A percentile compares a stretch with the other conserved stretches of the same genome.
Evolutionary conservation across 2,113 vertebrate genomes (phyloP).

Genomic region (Ceuthmochares aereus): DNA sequence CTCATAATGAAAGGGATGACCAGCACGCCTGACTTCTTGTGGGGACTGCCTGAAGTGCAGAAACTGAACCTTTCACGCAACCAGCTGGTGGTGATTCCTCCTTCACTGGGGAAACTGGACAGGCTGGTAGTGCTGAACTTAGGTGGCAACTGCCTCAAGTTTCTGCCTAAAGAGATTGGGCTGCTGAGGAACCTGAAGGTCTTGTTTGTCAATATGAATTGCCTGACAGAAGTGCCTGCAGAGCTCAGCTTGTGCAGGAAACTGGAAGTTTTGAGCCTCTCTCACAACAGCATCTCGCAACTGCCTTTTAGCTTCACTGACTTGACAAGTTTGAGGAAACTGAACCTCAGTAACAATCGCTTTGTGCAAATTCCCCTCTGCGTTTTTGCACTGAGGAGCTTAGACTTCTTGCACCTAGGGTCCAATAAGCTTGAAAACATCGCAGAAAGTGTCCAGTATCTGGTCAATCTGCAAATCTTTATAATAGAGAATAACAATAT

Average conservation of each 20-base stretch:
- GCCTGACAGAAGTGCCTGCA: conserved; percentile 85
- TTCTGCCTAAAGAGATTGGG: conserved; percentile 88
- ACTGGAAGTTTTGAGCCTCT: conserved; percentile 92
- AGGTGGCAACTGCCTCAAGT: conserved; percentile 86
- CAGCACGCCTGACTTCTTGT: conserved; percentile 85
- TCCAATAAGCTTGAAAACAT: conserved; percentile 91
- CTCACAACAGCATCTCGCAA: conserved; percentile 87
- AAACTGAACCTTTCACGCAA: conserved; percentile 95
- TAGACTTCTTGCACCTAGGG: conserved; percentile 92
- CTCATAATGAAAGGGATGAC: conserved; percentile 87
- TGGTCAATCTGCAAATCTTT: conserved; percentile 89
- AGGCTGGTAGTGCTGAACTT: conserved; percentile 90
- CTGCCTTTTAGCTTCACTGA: conserved; percentile 83
- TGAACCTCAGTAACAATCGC: conserved; percentile 93
- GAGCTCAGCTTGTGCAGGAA: conserved; percentile 87
- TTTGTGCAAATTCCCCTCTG: conserved; percentile 90
- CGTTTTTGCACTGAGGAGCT: conserved; percentile 85
- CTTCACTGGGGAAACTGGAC: conserved; percentile 82
- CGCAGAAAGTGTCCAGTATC: conserved; percentile 88
- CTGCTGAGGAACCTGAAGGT: conserved; percentile 87
- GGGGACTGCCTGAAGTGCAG: conserved; percentile 89
- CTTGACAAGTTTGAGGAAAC: conserved; percentile 83
- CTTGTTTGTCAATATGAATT: conserved; percentile 90
- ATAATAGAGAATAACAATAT: conserved; percentile 90
- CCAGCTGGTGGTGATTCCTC: conserved; percentile 80